Evolutionary conservation across 1,140 invertebrate species (phyloP).

Genomic region (Danaus melanippus): DNA sequence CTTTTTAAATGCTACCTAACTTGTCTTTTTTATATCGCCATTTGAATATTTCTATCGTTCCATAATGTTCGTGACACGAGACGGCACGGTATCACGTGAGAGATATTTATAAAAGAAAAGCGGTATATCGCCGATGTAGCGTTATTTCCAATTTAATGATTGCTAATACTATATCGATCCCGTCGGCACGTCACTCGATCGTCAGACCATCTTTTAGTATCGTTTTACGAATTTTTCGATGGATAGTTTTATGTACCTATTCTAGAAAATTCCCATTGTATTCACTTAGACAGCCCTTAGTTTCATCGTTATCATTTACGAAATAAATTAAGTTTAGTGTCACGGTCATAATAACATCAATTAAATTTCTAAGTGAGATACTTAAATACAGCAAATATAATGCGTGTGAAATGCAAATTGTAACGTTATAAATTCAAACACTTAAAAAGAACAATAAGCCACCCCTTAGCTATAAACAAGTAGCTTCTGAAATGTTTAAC

Average conservation of each 20-base stretch:
- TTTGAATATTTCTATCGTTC: constrained; percentile 69
- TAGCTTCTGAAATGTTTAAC: constrained; percentile 62
- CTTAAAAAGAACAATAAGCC: constrained; percentile 53
- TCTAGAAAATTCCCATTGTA: no score
- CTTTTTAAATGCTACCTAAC: constrained; percentile 71
- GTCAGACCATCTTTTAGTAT: constrained; percentile 42
- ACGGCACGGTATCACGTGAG: constrained; percentile 65
- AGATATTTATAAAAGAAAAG: constrained; percentile 70
- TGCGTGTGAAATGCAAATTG: constrained; percentile 6
- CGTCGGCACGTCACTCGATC: constrained; percentile 50
- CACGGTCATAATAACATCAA: no score
- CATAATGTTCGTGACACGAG: constrained; percentile 62
- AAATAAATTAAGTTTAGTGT: no score
- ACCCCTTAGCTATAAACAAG: constrained; percentile 59
- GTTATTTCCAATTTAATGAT: constrained; percentile 71
- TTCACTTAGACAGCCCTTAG: no score
- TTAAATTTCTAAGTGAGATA: no score
- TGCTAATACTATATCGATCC: constrained; percentile 62
- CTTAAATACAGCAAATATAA: no score
- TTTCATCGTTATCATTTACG: no score
- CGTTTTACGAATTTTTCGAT: constrained; percentile 31
- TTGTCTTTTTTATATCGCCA: constrained; percentile 70
- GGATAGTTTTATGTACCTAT: constrained; percentile 13
- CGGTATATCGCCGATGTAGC: constrained; percentile 62
- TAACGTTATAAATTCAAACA: constrained; percentile 35